Percentiles rank a stretch among this genome's conserved stretches.
Conservation (phyloP, 2,888 invertebrate species). For the Eupithecia tripunctaria region DNA sequence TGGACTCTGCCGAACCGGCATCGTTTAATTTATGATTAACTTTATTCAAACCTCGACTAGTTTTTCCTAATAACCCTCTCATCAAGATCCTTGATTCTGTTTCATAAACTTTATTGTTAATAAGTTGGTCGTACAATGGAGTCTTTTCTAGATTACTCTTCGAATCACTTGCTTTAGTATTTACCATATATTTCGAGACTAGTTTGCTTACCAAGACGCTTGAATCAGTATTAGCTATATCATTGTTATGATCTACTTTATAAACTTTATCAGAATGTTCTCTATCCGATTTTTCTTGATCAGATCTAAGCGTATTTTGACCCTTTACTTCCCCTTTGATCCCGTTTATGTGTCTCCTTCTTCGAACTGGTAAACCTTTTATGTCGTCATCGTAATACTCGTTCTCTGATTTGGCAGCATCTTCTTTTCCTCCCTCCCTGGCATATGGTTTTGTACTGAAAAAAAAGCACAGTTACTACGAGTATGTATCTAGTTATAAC, state of each 20-base stretch:
- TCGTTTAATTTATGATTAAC: not conserved
- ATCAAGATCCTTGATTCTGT: not conserved
- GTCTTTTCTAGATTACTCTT: not conserved
- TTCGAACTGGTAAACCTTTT: slow-evolving; percentile 67
- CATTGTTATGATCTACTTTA: slow-evolving; percentile 17
- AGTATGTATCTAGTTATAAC: not conserved
- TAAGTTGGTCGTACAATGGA: not conserved
- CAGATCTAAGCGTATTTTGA: slow-evolving; percentile 2
- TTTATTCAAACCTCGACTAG: not conserved
- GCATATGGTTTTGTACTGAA: not conserved
- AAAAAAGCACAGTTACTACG: not conserved
- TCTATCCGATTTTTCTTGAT: not conserved
- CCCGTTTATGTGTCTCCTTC: slow-evolving; percentile 50
- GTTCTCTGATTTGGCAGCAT: slow-evolving; percentile 43
- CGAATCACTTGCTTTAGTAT: not conserved
- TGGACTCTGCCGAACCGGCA: not conserved
- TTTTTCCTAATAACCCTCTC: not conserved
- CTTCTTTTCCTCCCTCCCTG: not conserved
- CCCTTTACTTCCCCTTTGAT: not conserved
- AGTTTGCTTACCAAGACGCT: slow-evolving; percentile 27
- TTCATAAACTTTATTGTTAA: not conserved
- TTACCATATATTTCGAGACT: not conserved
- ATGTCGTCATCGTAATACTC: slow-evolving; percentile 71
- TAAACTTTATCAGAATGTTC: slow-evolving; percentile 21
- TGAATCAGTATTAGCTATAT: slow-evolving; percentile 21